phyloP scores from a whole-genome alignment of 2,113 vertebrate species.

The Condylura cristata region DNA sequence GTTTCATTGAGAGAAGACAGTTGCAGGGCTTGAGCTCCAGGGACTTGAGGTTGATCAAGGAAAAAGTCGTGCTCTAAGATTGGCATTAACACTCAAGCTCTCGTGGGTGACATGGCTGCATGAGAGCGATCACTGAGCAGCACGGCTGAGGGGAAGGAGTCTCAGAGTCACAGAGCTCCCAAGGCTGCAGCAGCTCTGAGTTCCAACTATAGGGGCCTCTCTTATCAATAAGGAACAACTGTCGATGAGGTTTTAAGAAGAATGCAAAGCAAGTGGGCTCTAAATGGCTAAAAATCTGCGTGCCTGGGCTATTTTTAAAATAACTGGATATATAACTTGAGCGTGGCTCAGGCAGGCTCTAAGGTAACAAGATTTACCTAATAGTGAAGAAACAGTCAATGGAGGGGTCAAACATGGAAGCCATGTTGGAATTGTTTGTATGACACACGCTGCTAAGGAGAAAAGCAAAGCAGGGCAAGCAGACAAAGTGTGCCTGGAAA shows the following conservation, averaged over 20 bases:
- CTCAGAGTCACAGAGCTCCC: neutral
- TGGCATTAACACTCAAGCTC: neutral
- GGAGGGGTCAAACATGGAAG: neutral
- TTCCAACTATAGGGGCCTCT: neutral
- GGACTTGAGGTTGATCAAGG: neutral
- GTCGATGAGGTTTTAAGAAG: neutral
- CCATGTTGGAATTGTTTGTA: neutral
- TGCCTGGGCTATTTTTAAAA: neutral
- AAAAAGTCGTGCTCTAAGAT: neutral
- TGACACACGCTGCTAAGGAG: neutral
- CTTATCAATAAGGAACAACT: neutral
- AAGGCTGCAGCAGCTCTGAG: too few relatives aligned
- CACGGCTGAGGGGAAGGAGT: too few relatives aligned
- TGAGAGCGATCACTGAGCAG: neutral
- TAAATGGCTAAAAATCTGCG: neutral
- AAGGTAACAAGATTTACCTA: neutral
- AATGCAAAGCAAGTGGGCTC: neutral
- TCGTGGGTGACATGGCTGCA: neutral
- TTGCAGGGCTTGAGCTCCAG: neutral
- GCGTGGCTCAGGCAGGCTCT: neutral
- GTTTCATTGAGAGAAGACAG: neutral
- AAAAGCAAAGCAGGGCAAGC: neutral
- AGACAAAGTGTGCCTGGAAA: too few relatives aligned
- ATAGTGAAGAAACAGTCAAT: neutral
- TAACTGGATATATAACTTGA: neutral